These are phyloP conservation scores for Myxocyprinus asiaticus DNA, from an alignment of 2,113 vertebrate genomes.

Conservation along the genomic window DNA sequence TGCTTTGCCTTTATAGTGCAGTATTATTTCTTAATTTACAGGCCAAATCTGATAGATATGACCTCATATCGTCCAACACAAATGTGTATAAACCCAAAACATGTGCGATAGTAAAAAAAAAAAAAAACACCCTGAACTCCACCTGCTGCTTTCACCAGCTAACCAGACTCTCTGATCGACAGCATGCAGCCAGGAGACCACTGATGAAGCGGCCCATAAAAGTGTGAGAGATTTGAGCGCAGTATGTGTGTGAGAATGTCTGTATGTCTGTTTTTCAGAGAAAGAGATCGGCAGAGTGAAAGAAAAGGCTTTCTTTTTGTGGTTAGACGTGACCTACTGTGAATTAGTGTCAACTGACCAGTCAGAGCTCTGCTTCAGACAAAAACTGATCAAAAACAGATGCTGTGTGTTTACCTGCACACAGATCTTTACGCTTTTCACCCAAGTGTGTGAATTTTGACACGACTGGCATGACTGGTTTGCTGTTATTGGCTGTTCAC, in stretches of 20 bases:
- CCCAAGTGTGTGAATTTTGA: constrained; percentile 24
- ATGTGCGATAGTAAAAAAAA: constrained; percentile 32
- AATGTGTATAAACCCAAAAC: constrained; percentile 6
- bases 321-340: constrained; percentile 64
- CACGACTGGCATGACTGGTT: constrained; percentile 6
- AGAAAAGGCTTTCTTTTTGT: constrained; percentile 64
- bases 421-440: constrained; percentile 28
- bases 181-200: constrained; percentile 30
- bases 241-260: constrained; percentile 15
- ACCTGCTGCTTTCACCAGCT: constrained; percentile 33
- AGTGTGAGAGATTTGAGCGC: constrained; percentile 40
- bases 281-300: constrained; percentile 50
- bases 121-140: constrained; percentile 32
- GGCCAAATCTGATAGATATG: background rate
- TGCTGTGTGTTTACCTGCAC: constrained; percentile 36
- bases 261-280: background rate
- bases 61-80: background rate
- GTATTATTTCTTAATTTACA: background rate
- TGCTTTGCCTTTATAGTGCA: too few species aligned
- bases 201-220: constrained; percentile 31
- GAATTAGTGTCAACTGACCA: constrained; percentile 73
- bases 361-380: constrained; percentile 58
- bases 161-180: constrained; percentile 30
- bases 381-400: constrained; percentile 26
- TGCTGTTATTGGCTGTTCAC: constrained; percentile 10